phyloP scores from a whole-genome alignment of 2,113 vertebrate genomes.

The Phalacrocorax brasilianus region DNA sequence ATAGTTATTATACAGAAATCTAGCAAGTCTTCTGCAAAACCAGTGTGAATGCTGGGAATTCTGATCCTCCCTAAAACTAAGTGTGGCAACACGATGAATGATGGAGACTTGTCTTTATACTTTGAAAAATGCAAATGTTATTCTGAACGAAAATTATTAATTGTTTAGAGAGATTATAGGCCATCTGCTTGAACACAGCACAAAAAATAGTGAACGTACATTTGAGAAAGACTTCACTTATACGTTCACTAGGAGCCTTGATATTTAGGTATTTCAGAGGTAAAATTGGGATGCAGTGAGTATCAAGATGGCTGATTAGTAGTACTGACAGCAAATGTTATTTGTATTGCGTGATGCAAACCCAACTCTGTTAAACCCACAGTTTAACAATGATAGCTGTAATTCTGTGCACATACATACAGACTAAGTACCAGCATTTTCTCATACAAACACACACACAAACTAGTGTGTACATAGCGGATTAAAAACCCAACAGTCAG shows the following conservation, averaged over 20 bases:
- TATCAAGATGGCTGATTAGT: background rate
- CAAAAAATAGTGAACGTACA: background rate
- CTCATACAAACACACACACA: slow-evolving; percentile 11
- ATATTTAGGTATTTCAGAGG: background rate
- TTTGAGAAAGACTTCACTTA: background rate
- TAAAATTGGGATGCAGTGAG: fast-evolving
- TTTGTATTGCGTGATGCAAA: background rate
- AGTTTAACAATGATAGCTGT: background rate
- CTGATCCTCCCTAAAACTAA: background rate
- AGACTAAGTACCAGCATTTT: background rate
- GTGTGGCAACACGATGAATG: background rate
- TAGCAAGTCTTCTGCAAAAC: background rate
- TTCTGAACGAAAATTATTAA: background rate
- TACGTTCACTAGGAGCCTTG: background rate
- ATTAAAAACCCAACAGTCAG: background rate
- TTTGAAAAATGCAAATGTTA: background rate
- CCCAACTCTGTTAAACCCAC: background rate
- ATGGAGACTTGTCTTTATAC: background rate
- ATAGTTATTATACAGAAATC: background rate
- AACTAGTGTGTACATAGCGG: background rate
- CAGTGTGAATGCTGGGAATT: background rate
- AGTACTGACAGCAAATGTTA: background rate
- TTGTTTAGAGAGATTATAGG: background rate
- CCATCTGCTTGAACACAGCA: background rate
- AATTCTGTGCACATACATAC: background rate